These are phyloP conservation scores for Halocaridina rubra DNA, from an alignment of 2,888 invertebrate genomes.

Conservation along the genomic window DNA sequence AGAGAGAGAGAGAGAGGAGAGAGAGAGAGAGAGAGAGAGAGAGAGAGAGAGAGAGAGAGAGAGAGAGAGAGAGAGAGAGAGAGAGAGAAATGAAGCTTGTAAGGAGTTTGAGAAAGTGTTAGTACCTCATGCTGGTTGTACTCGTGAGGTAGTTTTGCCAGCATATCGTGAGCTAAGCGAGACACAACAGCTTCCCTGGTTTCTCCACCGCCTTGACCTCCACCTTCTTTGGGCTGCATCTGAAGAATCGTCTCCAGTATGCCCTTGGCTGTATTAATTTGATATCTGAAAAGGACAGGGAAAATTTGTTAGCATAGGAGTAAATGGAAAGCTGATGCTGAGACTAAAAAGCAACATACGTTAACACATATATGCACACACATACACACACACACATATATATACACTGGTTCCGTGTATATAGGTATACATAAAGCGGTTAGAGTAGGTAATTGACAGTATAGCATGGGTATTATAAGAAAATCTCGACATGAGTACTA, in stretches of 20 bases:
- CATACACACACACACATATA: too few species aligned
- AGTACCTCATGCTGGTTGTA: constrained; percentile 85
- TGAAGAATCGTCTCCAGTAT: constrained; percentile 93
- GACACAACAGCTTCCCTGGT: constrained; percentile 93
- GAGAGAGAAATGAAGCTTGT: not conserved
- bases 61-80: not conserved
- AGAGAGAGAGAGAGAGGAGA: not conserved
- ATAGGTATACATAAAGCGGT: too few species aligned
- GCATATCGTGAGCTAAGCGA: constrained; percentile 92
- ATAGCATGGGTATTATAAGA: too few species aligned
- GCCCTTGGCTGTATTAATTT: constrained; percentile 93
- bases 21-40: not conserved
- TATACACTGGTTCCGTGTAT: too few species aligned
- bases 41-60: too few species aligned
- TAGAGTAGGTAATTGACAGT: too few species aligned
- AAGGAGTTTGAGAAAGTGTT: not conserved
- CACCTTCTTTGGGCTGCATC: constrained; percentile 96
- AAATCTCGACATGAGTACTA: too few species aligned
- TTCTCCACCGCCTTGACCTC: constrained; percentile 87
- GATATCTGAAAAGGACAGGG: constrained; percentile 76
- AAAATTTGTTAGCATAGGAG: too few species aligned
- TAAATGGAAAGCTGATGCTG: too few species aligned
- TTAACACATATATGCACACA: too few species aligned
- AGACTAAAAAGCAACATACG: too few species aligned
- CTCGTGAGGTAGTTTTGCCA: constrained; percentile 84